These are phyloP conservation scores for Lontra canadensis DNA, from an alignment of 2,113 vertebrate genomes.

Conservation along the genomic window DNA sequence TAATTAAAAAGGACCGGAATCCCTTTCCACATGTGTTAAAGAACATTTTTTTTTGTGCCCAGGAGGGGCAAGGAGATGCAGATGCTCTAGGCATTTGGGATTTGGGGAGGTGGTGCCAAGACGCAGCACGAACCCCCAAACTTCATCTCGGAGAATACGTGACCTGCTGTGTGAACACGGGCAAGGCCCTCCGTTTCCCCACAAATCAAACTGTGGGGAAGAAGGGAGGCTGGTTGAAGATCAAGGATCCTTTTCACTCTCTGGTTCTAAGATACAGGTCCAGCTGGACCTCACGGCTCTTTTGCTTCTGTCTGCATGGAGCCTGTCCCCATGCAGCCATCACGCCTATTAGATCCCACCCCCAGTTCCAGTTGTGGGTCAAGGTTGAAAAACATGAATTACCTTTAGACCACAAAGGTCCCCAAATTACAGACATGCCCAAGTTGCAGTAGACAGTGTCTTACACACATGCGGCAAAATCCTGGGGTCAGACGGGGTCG, in stretches of 20 bases:
- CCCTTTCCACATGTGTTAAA: not conserved
- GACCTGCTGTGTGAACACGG: not conserved
- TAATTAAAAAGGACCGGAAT: constrained; percentile 64
- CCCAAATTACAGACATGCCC: not conserved
- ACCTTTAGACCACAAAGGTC: not conserved
- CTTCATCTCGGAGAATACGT: not conserved
- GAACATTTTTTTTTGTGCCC: not conserved
- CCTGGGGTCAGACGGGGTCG: not conserved
- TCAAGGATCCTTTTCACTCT: not conserved
- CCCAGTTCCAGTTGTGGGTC: not conserved
- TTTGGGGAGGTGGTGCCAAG: not conserved
- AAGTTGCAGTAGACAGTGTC: not conserved
- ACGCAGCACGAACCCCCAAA: not conserved
- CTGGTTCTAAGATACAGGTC: not conserved
- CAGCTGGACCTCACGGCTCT: not conserved
- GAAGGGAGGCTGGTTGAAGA: not conserved
- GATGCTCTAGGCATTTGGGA: not conserved
- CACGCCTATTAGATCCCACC: not conserved
- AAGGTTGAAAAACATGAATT: not conserved
- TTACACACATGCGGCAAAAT: not conserved
- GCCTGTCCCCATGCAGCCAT: not conserved
- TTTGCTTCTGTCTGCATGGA: not conserved
- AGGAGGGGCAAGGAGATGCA: not conserved
- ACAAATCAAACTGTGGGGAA: not conserved
- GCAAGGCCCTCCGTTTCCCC: not conserved